Percentiles rank a stretch among this genome's conserved stretches.
These are phyloP conservation scores for Ashinkailepas kermadecensis DNA, from an alignment of 2,888 invertebrate species.

Conservation along the genomic window DNA sequence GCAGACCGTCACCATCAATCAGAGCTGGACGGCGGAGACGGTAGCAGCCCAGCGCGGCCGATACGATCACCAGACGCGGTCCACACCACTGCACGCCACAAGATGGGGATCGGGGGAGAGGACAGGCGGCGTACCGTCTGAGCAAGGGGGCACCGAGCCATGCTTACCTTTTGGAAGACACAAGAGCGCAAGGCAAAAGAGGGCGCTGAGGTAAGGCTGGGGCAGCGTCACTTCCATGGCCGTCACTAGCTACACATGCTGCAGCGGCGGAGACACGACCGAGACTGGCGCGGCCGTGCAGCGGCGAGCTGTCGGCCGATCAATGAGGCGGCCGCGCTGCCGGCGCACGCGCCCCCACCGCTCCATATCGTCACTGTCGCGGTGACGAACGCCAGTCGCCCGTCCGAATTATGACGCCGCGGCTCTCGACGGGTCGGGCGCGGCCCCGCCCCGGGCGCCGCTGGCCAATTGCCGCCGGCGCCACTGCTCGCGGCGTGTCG, in stretches of 20 bases:
- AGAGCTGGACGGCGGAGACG: neutral
- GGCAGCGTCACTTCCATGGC: neutral
- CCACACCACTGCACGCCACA: neutral
- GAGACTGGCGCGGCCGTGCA: no score
- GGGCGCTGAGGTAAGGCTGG: neutral
- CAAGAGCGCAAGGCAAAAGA: neutral
- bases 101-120: neutral
- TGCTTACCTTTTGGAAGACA: constrained; percentile 3
- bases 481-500: no score
- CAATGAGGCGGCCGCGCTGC: no score
- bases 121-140: neutral
- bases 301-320: no score
- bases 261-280: neutral
- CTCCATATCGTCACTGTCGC: no score
- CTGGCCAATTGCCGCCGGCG: no score
- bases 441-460: no score
- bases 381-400: no score
- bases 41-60: neutral
- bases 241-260: constrained; percentile 1
- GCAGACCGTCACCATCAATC: neutral
- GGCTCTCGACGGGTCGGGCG: no score
- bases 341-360: no score
- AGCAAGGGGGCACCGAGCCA: neutral
- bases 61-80: neutral
- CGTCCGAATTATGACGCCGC: no score